Conservation (phyloP, 2,797 vertebrate genomes). For the Phoeniculus purpureus region DNA sequence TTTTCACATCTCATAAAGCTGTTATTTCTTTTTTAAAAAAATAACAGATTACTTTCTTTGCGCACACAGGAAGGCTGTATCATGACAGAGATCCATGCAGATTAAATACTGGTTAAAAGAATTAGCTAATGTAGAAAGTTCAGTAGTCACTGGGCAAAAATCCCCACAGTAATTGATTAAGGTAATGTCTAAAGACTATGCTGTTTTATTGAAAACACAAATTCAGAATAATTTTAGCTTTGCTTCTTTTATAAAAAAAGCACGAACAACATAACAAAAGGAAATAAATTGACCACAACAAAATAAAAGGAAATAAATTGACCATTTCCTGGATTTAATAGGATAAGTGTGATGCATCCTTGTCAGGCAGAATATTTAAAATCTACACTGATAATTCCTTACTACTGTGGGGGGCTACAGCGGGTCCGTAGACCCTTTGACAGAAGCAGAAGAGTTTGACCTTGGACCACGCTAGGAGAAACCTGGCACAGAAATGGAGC, state of each 20-base stretch:
- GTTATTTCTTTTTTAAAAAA: not conserved
- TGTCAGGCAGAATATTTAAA: not conserved
- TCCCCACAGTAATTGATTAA: not conserved
- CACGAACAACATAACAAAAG: not conserved
- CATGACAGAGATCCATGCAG: not conserved
- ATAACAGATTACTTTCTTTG: not conserved
- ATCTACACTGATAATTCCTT: not conserved
- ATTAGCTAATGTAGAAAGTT: not conserved
- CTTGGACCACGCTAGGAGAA: too few relatives aligned
- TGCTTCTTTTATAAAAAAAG: not conserved
- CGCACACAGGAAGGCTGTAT: not conserved
- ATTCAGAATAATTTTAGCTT: not conserved
- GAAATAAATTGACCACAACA: too few relatives aligned
- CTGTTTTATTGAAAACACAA: not conserved
- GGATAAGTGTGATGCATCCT: not conserved
- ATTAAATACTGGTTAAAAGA: not conserved
- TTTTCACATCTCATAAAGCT: not conserved
- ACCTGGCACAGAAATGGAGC: too few relatives aligned
- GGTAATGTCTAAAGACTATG: not conserved
- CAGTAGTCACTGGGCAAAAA: not conserved
- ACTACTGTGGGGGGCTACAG: not conserved
- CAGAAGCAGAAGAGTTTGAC: too few relatives aligned
- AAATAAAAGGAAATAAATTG: not conserved
- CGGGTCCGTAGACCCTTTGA: too few relatives aligned
- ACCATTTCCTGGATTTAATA: not conserved